Percentiles rank a stretch among this genome's conserved stretches.
phyloP scores from a whole-genome alignment of 2,888 invertebrate species.

The Diaperis boleti region DNA sequence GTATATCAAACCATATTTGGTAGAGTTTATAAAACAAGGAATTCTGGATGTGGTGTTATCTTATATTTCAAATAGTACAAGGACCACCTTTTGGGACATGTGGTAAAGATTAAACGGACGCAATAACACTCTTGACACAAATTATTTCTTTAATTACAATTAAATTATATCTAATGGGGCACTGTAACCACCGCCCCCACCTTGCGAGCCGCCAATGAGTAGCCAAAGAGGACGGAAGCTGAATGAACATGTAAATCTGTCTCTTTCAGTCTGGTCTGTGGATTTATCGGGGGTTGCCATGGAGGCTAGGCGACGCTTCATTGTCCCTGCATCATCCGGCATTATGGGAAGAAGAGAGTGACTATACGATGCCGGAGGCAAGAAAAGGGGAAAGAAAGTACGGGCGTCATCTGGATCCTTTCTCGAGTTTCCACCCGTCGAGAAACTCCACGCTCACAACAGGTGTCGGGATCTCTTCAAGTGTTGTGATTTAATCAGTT shows the following conservation, averaged over 20 bases:
- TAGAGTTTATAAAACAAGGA: too few species aligned
- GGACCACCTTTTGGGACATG: too few species aligned
- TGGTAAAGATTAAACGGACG: too few species aligned
- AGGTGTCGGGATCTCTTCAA: conserved; percentile 41
- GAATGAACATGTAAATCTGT: conserved; percentile 42
- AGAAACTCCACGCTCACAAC: conserved; percentile 41
- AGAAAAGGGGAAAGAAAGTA: conserved; percentile 26
- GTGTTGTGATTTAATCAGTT: conserved; percentile 24
- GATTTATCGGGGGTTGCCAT: conserved; percentile 59
- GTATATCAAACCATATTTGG: too few species aligned
- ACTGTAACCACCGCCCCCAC: too few species aligned
- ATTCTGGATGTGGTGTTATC: too few species aligned
- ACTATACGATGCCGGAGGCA: conserved; percentile 35
- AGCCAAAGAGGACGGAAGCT: too few species aligned
- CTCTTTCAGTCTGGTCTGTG: conserved; percentile 49
- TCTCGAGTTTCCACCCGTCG: conserved; percentile 35
- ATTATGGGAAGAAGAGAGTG: conserved; percentile 53
- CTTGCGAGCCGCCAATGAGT: too few species aligned
- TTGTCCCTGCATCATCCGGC: conserved; percentile 58
- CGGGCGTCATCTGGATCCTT: conserved; percentile 46
- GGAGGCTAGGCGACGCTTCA: conserved; percentile 52
- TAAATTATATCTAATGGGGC: too few species aligned
- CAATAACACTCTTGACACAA: too few species aligned
- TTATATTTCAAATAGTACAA: too few species aligned
- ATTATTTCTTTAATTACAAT: too few species aligned